phyloP scores from a whole-genome alignment of 2,113 vertebrate species.

The Phylloscopus trochilus region DNA sequence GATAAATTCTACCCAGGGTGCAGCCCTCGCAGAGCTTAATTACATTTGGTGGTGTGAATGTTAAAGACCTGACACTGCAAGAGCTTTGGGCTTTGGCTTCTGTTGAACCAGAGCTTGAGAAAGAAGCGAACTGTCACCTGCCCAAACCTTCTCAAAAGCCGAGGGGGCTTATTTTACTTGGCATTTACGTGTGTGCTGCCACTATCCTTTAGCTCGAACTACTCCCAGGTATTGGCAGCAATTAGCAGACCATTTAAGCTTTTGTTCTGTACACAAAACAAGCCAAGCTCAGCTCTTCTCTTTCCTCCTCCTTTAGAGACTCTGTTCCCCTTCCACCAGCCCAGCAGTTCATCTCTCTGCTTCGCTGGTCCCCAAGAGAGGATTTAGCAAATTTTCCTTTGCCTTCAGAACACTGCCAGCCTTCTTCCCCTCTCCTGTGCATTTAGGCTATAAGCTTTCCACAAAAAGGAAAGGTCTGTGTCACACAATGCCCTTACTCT shows the following conservation, averaged over 20 bases:
- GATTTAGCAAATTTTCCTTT: not conserved
- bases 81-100: not conserved
- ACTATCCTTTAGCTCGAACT: not conserved
- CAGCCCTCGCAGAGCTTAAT: not conserved
- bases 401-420: not conserved
- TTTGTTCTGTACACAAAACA: not conserved
- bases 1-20: not conserved
- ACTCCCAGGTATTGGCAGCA: not conserved
- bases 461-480: not conserved
- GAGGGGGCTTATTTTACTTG: not conserved
- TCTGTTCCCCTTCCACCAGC: not conserved
- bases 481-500: not conserved
- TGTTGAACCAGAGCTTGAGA: not conserved
- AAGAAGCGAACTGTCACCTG: not conserved
- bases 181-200: not conserved
- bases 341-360: not conserved
- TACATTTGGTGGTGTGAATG: not conserved
- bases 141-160: not conserved
- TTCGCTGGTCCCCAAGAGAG: not conserved
- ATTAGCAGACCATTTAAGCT: not conserved
- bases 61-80: not conserved
- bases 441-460: not conserved
- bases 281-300: not conserved
- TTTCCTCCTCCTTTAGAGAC: not conserved
- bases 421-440: not conserved